Evolutionary conservation across 2,113 vertebrate genomes (phyloP), one percentile per base, ranked within the genome.

Genomic region (Apistogramma diplotaenia): DNA sequence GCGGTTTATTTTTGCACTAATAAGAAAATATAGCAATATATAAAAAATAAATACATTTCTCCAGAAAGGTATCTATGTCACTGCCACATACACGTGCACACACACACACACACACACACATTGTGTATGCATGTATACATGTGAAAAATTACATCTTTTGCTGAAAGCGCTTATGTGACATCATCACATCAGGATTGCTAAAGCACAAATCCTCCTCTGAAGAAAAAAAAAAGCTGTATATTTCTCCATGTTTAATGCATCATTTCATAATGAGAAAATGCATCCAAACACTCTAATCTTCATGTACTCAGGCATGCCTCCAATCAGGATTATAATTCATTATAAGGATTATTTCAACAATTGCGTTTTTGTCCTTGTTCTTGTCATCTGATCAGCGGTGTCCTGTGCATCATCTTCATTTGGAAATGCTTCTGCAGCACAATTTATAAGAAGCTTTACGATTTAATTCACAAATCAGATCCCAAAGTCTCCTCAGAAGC

Each of bases 251-350:
- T 61, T 80, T 73, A n/a, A 77, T 1, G 4, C 27, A 74, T 85
- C 56, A 83, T 74, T 86, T 85, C 37, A 83, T 81, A 9, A 81
- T 4, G 15, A 40, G 7, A 29, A 73, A 86, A 83, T 51, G 74
- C 27, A 18, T 84, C 74, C 55, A 79, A 54, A 79, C 37, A 2
- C 49, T 73, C 5, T 84, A 79, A 90, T 79, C 37, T 76, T 83
- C 11, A 51, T 70, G 80, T 51, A 76, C 29, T 29, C 51, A 67
- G 23, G 18, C 21, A 65, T 76, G 83, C 85, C 62, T 72, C 65
- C 19, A 3, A 75, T 84, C 25, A 0, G 75, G 55, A 85, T 87
- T 76, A 77, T 75, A 21, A 75, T 80, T 84, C 78, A 78, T 74
- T 74, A n/a, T 53, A 4, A 18, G 70, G 74, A 86, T 80, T 57